phyloP scores from a whole-genome alignment of 2,888 invertebrate species.

The Sthenelais limicola region DNA sequence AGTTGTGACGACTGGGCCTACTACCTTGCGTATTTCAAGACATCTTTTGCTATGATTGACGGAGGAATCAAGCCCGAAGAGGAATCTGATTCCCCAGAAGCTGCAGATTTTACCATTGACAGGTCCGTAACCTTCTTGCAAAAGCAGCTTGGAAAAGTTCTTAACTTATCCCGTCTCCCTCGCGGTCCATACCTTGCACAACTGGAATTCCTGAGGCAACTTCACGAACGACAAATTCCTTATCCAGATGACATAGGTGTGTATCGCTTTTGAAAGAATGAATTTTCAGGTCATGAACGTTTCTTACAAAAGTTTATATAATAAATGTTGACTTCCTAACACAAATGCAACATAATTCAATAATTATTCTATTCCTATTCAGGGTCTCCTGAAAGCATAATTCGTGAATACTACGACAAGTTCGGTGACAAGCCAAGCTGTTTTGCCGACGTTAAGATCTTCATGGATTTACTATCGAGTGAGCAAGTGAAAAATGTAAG shows the following conservation, averaged over 20 bases:
- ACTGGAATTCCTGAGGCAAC: constrained; percentile 76
- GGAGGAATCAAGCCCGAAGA: background rate
- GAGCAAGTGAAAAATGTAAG: constrained; percentile 10
- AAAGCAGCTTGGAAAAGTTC: constrained; percentile 55
- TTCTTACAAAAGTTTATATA: no score
- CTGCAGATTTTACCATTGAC: constrained; percentile 62
- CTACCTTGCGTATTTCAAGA: constrained; percentile 80
- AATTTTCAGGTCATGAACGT: no score
- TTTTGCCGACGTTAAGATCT: constrained; percentile 85
- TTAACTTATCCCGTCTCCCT: constrained; percentile 65
- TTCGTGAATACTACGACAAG: constrained; percentile 83
- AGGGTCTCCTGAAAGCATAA: constrained; percentile 69
- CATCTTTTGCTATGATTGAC: constrained; percentile 79
- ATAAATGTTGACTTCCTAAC: background rate
- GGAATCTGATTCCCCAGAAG: background rate
- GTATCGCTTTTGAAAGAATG: no score
- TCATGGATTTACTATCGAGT: constrained; percentile 78
- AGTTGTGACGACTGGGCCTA: constrained; percentile 68
- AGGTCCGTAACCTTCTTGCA: constrained; percentile 65
- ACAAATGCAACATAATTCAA: background rate
- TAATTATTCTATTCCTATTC: constrained; percentile 37
- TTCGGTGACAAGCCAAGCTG: constrained; percentile 92
- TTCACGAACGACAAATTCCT: constrained; percentile 43
- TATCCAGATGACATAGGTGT: constrained; percentile 17
- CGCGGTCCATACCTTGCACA: constrained; percentile 89